Percentiles rank a stretch among this genome's conserved stretches.
Evolutionary conservation across 2,797 vertebrate species (phyloP).

Genomic region (Oryzias dopingdopingensis): DNA sequence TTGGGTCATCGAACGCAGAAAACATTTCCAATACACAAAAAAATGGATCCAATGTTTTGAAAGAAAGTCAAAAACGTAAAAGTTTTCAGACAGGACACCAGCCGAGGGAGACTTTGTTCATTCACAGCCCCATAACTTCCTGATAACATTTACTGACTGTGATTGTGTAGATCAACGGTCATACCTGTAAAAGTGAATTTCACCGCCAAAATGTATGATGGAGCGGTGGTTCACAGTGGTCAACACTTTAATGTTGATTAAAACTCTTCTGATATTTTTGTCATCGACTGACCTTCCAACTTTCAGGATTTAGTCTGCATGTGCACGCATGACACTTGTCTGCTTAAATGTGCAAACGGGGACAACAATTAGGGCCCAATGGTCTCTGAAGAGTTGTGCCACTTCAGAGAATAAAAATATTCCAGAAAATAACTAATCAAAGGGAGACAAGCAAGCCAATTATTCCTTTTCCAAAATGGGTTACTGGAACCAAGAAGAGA

Average conservation of each 20-base stretch:
- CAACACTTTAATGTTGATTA: background rate
- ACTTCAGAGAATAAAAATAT: conserved; percentile 55
- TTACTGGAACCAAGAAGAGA: conserved; percentile 28
- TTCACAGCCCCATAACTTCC: conserved; percentile 37
- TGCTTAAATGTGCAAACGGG: conserved; percentile 29
- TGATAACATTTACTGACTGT: conserved; percentile 21
- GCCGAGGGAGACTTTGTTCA: conserved; percentile 38
- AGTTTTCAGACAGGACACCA: too few species aligned
- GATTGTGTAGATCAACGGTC: conserved; percentile 17
- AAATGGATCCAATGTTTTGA: too few species aligned
- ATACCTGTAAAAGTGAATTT: conserved; percentile 5
- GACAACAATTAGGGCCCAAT: conserved; percentile 51
- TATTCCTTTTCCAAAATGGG: conserved; percentile 24
- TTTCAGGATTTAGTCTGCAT: conserved; percentile 5
- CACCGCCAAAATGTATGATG: background rate
- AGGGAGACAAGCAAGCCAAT: conserved; percentile 35
- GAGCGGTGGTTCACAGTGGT: background rate
- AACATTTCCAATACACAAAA: too few species aligned
- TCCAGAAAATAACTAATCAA: conserved; percentile 35
- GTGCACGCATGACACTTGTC: background rate
- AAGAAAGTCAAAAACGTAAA: too few species aligned
- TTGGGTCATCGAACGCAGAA: too few species aligned
- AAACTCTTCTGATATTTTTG: background rate
- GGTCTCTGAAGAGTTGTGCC: conserved; percentile 47
- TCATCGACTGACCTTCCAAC: background rate